These are phyloP conservation scores for Ageneiosus marmoratus DNA, from an alignment of 2,113 vertebrate genomes.

Conservation along the genomic window DNA sequence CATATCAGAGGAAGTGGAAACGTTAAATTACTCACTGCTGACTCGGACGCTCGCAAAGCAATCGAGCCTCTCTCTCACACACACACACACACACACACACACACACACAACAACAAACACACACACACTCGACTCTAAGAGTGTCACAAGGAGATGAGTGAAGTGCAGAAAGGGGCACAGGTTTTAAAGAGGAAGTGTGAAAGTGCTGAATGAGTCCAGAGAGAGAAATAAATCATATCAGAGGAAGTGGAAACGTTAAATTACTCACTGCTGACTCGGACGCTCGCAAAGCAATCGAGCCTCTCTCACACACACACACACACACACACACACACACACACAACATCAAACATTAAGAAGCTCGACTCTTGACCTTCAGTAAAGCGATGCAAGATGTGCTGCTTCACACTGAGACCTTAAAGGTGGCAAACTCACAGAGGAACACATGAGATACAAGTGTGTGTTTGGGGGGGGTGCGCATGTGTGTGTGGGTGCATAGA, in stretches of 20 bases:
- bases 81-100: constrained; percentile 7
- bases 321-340: constrained; percentile 4
- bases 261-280: constrained; percentile 21
- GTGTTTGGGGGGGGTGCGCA: background rate
- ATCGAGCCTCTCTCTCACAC: background rate
- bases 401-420: constrained; percentile 57
- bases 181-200: constrained; percentile 1
- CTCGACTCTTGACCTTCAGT: constrained; percentile 40
- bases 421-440: constrained; percentile 19
- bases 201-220: background rate
- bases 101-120: constrained; percentile 35
- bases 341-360: constrained; percentile 34
- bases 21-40: constrained; percentile 28
- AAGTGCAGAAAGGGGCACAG: background rate
- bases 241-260: constrained; percentile 32
- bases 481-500: background rate
- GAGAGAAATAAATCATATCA: constrained; percentile 22
- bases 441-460: constrained; percentile 26
- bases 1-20: constrained; percentile 29
- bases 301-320: background rate
- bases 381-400: constrained; percentile 33
- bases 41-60: constrained; percentile 12
- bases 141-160: background rate
- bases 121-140: too few species aligned
- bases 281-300: constrained; percentile 12